Evolutionary conservation across 2,888 invertebrate genomes (phyloP).

Genomic region (Neoascia interrupta): DNA sequence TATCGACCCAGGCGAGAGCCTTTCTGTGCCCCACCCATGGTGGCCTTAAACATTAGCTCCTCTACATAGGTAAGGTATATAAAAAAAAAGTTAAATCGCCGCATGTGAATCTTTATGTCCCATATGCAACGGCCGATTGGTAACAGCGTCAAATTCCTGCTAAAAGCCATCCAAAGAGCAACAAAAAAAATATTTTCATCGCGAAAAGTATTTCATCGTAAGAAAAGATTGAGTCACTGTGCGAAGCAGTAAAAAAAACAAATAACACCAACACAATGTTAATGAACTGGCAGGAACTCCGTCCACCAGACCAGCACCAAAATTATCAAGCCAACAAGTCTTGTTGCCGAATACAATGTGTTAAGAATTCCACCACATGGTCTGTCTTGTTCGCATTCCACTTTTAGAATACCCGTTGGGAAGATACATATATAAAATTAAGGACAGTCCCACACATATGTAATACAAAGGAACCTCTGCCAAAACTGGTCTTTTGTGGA

Average conservation of each 20-base stretch:
- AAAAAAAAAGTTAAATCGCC: neutral
- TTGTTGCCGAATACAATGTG: no score
- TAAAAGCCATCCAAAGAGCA: conserved; percentile 34
- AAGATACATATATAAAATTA: neutral
- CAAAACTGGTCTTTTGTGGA: no score
- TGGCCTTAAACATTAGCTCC: conserved; percentile 32
- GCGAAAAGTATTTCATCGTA: conserved; percentile 16
- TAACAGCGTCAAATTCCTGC: conserved; percentile 50
- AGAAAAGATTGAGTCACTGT: neutral
- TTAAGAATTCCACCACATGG: neutral
- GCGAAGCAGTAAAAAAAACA: no score
- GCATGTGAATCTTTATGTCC: conserved; percentile 8
- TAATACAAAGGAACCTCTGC: no score
- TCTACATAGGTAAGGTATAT: neutral
- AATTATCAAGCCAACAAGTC: no score
- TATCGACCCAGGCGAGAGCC: conserved; percentile 3
- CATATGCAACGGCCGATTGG: conserved; percentile 28
- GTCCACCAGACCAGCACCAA: neutral
- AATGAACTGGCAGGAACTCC: conserved; percentile 35
- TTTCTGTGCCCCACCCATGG: conserved; percentile 46
- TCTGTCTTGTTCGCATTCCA: conserved; percentile 3
- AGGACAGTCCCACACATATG: no score
- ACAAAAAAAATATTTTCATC: conserved; percentile 10
- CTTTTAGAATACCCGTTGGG: conserved; percentile 13
- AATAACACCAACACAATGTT: conserved; percentile 11